Base-by-base conservation (phyloP, 2,888 invertebrate species). In the Nemurella pictetii region DNA sequence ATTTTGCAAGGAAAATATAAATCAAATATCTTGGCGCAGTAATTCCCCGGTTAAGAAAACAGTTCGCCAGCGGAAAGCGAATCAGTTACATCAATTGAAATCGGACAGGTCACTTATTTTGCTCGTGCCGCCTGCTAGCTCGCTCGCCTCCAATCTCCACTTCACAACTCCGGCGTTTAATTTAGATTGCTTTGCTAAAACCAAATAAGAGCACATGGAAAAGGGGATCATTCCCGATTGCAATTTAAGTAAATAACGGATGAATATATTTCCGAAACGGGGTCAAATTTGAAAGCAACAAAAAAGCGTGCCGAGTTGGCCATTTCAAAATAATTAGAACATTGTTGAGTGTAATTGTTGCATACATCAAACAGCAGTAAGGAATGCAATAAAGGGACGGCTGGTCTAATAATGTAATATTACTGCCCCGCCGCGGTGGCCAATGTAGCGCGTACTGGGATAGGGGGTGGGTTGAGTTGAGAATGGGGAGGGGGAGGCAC, bases 11-110 rank as follows among this genome's bases (percentile, higher is more conserved):
- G 75, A 75, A 75, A 28, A 75, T 27, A 75, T 75, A 75, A 75
- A 26, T 75, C 75, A 75, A 75, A 75, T 5, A 55, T 55, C 55
- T 55, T 75, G 75, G 75, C 75, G 75, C 75, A 75, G 75, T 75
- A 75, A 75, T 75, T 75, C 27, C 55, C 55, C 75, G 26, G 75
- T 7, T 28, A 75, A 75, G 75, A 75, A 75, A 75, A 12, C 75
- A 75, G 75, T 75, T 28, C 75, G 75, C 75, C n/a, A 3, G 75
- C 27, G 26, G 26, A 75, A 55, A 12, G 55, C 9, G 26, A 26
- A 75, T 75, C 75, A 75, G 26, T 75, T 75, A 25, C 75, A 28
- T 28, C 75, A 75, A 75, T 75, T 75, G 75, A 75, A 75, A 27
- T 75, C 28, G 5, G 55, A 55, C 55, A 55, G 55, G 5, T 12